Percentiles rank a stretch among this genome's conserved stretches.
Evolutionary conservation across 2,888 invertebrate species (phyloP).

Genomic region (Sacculina carcini): DNA sequence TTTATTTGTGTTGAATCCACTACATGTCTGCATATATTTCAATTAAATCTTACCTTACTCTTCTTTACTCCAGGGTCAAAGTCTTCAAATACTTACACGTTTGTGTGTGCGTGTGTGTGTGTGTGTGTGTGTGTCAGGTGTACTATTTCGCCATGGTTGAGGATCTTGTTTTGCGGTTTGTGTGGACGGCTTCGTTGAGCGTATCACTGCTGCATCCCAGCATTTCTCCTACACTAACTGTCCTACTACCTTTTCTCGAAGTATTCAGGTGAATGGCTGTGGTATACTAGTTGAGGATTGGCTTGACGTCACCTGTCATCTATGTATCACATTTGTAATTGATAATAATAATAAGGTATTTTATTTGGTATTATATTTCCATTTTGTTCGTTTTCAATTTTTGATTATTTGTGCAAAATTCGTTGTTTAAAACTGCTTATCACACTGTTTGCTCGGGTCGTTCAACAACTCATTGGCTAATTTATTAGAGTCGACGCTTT

Average conservation of each 20-base stretch:
- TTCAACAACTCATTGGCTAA: no score
- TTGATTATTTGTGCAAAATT: not conserved
- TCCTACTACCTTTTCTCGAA: conserved; percentile 56
- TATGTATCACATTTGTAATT: no score
- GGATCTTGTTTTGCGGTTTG: conserved; percentile 71
- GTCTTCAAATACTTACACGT: no score
- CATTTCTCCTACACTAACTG: conserved; percentile 52
- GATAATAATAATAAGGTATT: no score
- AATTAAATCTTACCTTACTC: no score
- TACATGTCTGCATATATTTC: no score
- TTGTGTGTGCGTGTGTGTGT: not conserved
- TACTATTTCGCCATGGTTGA: conserved; percentile 92
- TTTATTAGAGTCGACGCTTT: no score
- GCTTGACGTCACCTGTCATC: no score
- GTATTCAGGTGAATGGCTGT: conserved; percentile 43
- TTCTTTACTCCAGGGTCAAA: no score
- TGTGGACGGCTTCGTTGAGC: conserved; percentile 70
- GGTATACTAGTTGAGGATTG: not conserved
- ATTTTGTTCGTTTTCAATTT: conserved; percentile 5
- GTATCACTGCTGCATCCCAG: conserved; percentile 50
- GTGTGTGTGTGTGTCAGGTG: not conserved
- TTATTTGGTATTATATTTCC: no score
- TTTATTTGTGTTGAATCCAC: no score
- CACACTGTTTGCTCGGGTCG: no score
- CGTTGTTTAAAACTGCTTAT: not conserved